These are phyloP conservation scores for Heterotilapia buettikoferi DNA, from an alignment of 2,113 vertebrate species.

Conservation along the genomic window DNA sequence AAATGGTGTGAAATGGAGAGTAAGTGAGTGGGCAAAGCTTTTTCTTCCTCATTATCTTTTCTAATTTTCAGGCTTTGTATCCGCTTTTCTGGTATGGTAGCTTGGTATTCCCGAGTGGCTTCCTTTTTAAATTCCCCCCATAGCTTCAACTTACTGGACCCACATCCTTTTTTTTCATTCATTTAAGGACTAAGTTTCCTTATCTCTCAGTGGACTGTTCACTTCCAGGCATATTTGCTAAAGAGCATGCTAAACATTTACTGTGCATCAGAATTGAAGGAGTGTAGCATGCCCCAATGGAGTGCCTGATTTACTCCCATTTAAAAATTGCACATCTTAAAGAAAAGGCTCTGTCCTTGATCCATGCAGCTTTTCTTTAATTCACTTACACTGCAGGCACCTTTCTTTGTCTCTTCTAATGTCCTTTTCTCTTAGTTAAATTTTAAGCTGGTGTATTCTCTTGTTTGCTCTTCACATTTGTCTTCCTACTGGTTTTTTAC, in stretches of 20 bases:
- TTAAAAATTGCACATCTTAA: neutral
- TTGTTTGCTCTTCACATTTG: neutral
- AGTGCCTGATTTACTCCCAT: conserved; percentile 3
- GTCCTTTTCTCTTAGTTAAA: neutral
- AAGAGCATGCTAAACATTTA: conserved; percentile 11
- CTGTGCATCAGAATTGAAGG: conserved; percentile 1
- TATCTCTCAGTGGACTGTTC: conserved; percentile 6
- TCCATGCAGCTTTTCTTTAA: neutral
- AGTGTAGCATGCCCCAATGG: neutral
- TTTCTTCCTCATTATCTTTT: neutral
- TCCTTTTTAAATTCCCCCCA: neutral
- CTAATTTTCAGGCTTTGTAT: neutral
- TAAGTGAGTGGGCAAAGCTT: neutral
- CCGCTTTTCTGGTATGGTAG: neutral
- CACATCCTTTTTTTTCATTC: neutral
- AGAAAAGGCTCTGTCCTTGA: neutral
- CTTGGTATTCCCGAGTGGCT: neutral
- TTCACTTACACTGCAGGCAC: neutral
- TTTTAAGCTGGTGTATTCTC: neutral
- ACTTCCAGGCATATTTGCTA: conserved; percentile 1
- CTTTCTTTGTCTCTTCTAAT: neutral
- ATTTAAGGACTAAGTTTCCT: neutral
- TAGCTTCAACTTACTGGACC: neutral
- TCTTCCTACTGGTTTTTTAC: neutral
- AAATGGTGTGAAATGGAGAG: neutral